Percentiles rank a stretch among this genome's conserved stretches.
phyloP scores from a whole-genome alignment of 2,888 invertebrate species.

The Epiblema foenella region DNA sequence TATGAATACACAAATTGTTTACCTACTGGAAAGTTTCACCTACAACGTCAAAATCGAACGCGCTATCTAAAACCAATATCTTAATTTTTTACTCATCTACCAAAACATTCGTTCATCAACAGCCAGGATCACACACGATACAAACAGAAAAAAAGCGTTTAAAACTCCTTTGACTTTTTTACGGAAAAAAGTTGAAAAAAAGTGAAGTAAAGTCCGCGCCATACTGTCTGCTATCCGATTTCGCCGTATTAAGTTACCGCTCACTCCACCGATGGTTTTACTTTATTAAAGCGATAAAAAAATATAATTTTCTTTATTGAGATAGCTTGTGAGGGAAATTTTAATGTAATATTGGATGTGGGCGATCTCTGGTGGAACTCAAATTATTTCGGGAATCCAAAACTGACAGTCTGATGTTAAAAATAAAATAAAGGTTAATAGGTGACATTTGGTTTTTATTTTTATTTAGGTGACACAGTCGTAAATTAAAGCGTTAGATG shows the following conservation, averaged over 20 bases:
- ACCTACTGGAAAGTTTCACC: conserved; percentile 29
- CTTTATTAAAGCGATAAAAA: conserved; percentile 70
- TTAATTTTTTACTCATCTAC: conserved; percentile 49
- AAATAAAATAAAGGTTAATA: conserved; percentile 30
- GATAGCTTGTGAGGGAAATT: conserved; percentile 60
- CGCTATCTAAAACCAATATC: conserved; percentile 39
- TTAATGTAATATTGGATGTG: conserved; percentile 37
- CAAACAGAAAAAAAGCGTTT: conserved; percentile 67
- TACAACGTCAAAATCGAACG: conserved; percentile 25
- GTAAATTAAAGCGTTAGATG: conserved; percentile 4
- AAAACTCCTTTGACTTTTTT: conserved; percentile 74
- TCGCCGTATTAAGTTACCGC: conserved; percentile 79
- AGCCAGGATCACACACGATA: conserved; percentile 72
- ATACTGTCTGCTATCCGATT: conserved; percentile 85
- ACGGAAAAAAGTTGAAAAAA: conserved; percentile 69
- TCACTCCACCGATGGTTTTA: conserved; percentile 66
- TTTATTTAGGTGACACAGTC: conserved; percentile 22
- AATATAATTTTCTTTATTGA: conserved; percentile 75
- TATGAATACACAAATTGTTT: conserved; percentile 18
- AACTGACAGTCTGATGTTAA: conserved; percentile 7
- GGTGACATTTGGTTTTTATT: too few species aligned
- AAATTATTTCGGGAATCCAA: conserved; percentile 47
- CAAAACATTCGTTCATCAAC: conserved; percentile 70
- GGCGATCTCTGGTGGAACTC: conserved; percentile 26
- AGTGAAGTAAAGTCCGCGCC: conserved; percentile 80